Base-by-base conservation (phyloP, 1,140 invertebrate species). In the Caligus rogercresseyi region DNA sequence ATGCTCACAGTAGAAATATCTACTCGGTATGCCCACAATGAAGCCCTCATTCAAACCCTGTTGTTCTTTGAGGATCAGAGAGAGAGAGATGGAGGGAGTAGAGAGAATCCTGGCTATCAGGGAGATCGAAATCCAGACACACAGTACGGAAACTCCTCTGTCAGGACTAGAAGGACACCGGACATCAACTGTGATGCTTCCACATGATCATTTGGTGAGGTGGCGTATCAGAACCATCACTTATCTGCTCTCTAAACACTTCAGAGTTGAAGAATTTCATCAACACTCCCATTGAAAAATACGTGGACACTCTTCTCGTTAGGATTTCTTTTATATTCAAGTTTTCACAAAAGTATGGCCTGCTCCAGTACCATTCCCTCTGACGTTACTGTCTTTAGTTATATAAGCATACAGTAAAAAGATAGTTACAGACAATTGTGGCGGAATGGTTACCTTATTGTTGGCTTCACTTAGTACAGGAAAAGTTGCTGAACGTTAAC, bases 121-220 rank as follows among this genome's bases (percentile, higher is more conserved):
- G 31, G 52, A 43, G n/a, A 43, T 7, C 7, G n/a, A 43, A n/a
- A 43, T n/a, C 7, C 31, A 43, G 31, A 43, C 31, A 43, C 7
- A 11, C 31, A 43, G 31, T 43, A 11, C 7, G n/a, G 31, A n/a
- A n/a, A 43, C 31, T 43, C 31, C 31, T n/a, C 31, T 43, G 31
- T 43, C 7, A 43, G 31, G 31, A 43, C 1, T 25, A 63, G 19
- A 63, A 19, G n/a, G 25, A 52, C 19, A 53, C 59, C 65, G 18
- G 26, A 43, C 19, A 54, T 58, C 26, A 56, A 26, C 1, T 52
- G 52, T 3, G 73, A 75, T 63, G 71, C 75, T 66, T 68, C 73
- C 66, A n/a, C 77, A 72, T 72, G 70, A 73, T 64, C 70, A 62
- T 68, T 74, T 77, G 16, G 67, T 43, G 25, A 66, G 54, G 57